These are phyloP conservation scores for Atractosteus spatula DNA, from an alignment of 2,113 vertebrate species.

Conservation along the genomic window DNA sequence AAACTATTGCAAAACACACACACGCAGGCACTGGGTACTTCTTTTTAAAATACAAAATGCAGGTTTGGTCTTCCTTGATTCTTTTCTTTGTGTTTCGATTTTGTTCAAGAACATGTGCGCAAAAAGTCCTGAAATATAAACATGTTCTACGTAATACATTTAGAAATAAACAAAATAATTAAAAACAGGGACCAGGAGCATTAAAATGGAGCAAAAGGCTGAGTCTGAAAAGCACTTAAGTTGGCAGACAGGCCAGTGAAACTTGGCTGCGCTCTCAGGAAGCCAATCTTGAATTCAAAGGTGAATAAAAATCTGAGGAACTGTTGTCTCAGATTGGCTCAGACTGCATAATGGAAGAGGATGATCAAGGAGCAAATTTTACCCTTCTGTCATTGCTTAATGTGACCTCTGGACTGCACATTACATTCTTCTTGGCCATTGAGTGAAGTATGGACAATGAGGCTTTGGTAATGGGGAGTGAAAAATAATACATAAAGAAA, in stretches of 20 bases:
- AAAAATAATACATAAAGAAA: no score
- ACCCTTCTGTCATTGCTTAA: no score
- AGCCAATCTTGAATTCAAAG: constrained; percentile 42
- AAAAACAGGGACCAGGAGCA: background rate
- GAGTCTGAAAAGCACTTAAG: constrained; percentile 21
- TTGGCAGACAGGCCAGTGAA: constrained; percentile 45
- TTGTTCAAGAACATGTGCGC: no score
- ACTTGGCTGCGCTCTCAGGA: constrained; percentile 41
- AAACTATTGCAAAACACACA: no score
- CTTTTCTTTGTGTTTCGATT: no score
- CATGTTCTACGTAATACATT: background rate
- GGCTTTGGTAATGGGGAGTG: no score
- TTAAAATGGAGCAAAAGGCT: background rate
- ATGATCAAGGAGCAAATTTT: background rate
- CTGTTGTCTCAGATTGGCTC: background rate
- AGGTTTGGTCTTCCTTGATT: no score
- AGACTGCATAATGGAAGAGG: background rate
- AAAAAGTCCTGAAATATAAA: background rate
- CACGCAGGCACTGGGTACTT: background rate
- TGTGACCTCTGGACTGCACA: no score
- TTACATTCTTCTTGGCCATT: no score
- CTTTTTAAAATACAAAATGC: background rate
- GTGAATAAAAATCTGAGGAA: background rate
- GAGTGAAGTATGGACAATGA: no score
- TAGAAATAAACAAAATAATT: constrained; percentile 7